phyloP scores from a whole-genome alignment of 2,888 invertebrate genomes.

The Anodontia alba region DNA sequence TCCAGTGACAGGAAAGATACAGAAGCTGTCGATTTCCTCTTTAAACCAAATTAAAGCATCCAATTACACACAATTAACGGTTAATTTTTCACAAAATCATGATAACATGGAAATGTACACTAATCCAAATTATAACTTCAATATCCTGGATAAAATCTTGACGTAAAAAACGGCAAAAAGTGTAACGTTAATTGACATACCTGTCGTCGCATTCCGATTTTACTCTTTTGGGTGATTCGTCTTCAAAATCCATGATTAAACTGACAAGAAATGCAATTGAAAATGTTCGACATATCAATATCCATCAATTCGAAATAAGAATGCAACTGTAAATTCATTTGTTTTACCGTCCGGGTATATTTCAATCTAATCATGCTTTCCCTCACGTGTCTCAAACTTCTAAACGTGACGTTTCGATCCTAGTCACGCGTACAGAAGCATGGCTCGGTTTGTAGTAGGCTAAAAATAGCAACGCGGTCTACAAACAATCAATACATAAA shows the following conservation, averaged over 20 bases:
- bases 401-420: background rate
- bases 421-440: constrained; percentile 55
- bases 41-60: background rate
- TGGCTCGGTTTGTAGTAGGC: constrained; percentile 28
- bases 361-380: constrained; percentile 29
- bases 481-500: constrained; percentile 11
- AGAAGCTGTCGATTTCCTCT: too few relatives aligned
- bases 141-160: background rate
- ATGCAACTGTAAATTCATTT: background rate
- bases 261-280: background rate
- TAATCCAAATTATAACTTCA: too few relatives aligned
- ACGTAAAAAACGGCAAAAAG: too few relatives aligned
- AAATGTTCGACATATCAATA: background rate
- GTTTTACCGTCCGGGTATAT: background rate
- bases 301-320: background rate
- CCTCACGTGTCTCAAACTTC: constrained; percentile 24
- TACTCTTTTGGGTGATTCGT: constrained; percentile 2
- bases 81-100: too few relatives aligned
- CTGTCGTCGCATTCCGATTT: background rate
- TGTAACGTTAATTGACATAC: too few relatives aligned
- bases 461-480: constrained; percentile 43
- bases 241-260: constrained; percentile 12
- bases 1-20: background rate
- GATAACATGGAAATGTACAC: too few relatives aligned
- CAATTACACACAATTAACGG: too few relatives aligned